These are phyloP conservation scores for Anoplolepis gracilipes DNA, from an alignment of 1,140 invertebrate genomes.

Conservation along the genomic window DNA sequence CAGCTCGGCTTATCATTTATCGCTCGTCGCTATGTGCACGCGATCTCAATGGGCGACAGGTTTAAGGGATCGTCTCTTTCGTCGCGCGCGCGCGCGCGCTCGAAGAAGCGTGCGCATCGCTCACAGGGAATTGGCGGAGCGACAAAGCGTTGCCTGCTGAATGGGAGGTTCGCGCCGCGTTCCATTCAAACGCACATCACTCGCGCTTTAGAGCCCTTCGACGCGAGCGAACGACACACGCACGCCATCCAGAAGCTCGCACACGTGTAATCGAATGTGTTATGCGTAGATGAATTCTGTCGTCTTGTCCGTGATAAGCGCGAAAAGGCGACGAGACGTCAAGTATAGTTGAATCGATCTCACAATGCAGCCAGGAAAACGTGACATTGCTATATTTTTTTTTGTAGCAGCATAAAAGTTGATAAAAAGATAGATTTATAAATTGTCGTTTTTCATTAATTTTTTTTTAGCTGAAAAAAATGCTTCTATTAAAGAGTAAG, in stretches of 20 bases:
- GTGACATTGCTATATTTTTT: background rate
- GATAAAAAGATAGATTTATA: background rate
- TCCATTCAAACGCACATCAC: conserved; percentile 10
- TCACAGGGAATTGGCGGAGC: conserved; percentile 23
- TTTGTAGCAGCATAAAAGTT: background rate
- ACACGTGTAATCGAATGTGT: background rate
- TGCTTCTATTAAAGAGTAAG: background rate
- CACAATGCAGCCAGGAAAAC: background rate
- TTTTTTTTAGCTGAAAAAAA: background rate
- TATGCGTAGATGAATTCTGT: background rate
- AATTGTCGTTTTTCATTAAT: background rate
- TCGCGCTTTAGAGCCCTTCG: conserved; percentile 31
- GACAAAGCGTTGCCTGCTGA: conserved; percentile 22
- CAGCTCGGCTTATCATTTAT: conserved; percentile 15
- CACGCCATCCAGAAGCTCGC: conserved; percentile 22
- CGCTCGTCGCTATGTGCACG: conserved; percentile 18
- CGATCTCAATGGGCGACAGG: conserved; percentile 38
- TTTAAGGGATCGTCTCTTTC: conserved; percentile 31
- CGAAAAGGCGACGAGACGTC: background rate
- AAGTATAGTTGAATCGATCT: background rate
- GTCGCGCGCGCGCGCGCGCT: conserved; percentile 10
- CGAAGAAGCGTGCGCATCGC: conserved; percentile 16
- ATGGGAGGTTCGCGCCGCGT: conserved; percentile 10
- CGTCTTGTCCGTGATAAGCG: background rate
- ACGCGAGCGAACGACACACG: conserved; percentile 14